A percentile compares a stretch with the other conserved stretches of the same genome.
Conservation (phyloP, 2,797 vertebrate genomes). For the Danio albolineatus region DNA sequence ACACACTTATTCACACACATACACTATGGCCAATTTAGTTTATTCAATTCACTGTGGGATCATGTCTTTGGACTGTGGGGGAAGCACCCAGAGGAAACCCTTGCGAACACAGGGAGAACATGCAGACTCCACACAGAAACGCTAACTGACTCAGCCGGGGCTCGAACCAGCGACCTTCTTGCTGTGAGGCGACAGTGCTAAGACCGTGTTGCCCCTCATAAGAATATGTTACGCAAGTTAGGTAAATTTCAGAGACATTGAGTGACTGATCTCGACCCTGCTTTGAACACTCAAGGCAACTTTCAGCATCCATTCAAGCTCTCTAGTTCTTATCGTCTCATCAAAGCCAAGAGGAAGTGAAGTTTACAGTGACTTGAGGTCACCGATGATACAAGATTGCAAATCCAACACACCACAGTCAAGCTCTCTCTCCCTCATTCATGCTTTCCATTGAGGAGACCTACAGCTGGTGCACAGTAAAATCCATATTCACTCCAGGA, state of each 20-base stretch:
- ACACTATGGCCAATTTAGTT: no score
- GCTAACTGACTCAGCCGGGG: no score
- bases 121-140: no score
- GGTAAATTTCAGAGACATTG: slow-evolving; percentile 55
- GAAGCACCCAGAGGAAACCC: no score
- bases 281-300: slow-evolving; percentile 74
- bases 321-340: slow-evolving; percentile 73
- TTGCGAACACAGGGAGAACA: no score
- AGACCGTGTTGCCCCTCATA: no score
- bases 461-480: slow-evolving; percentile 14
- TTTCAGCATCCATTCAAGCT: slow-evolving; percentile 77
- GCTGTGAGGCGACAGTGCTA: no score
- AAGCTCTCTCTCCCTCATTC: slow-evolving; percentile 32
- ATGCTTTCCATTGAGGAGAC: slow-evolving; percentile 36
- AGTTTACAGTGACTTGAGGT: slow-evolving; percentile 72
- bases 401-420: slow-evolving; percentile 10
- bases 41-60: no score
- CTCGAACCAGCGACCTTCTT: no score
- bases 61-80: no score
- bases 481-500: slow-evolving; percentile 12
- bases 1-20: no score
- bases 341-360: slow-evolving; percentile 79
- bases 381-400: slow-evolving; percentile 34
- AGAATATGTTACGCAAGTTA: background rate
- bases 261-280: slow-evolving; percentile 47